These are phyloP conservation scores for Delphinus delphis DNA, from an alignment of 2,113 vertebrate species.

Conservation along the genomic window DNA sequence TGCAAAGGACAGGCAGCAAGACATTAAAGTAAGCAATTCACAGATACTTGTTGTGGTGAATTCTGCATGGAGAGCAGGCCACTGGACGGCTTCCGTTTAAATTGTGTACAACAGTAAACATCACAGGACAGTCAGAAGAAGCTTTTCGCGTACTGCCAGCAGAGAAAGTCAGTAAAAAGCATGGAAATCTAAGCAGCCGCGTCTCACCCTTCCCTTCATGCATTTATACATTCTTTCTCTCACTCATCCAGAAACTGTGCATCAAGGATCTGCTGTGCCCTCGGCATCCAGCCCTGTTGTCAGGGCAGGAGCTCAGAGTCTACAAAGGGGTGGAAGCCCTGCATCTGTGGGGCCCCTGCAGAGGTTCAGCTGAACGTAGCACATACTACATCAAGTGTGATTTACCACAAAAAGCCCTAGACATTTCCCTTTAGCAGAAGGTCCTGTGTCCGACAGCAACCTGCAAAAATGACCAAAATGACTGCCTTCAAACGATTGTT, in stretches of 20 bases:
- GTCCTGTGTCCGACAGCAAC: not conserved
- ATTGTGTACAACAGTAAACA: fast-evolving
- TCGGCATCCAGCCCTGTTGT: not conserved
- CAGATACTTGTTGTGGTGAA: fast-evolving
- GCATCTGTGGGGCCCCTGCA: not conserved
- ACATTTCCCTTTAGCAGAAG: too few relatives aligned
- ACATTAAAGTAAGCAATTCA: not conserved
- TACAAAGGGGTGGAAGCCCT: not conserved
- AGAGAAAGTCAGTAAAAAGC: not conserved
- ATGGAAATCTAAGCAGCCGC: fast-evolving
- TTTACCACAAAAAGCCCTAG: not conserved
- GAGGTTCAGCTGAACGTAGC: not conserved
- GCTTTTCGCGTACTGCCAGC: not conserved
- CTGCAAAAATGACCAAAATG: not conserved
- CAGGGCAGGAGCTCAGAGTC: not conserved
- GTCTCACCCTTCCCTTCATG: not conserved
- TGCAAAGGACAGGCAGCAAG: slow-evolving; percentile 56
- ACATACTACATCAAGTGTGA: fast-evolving
- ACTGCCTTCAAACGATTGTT: not conserved
- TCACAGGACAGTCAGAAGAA: not conserved
- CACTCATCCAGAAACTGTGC: not conserved
- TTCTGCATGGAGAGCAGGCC: not conserved
- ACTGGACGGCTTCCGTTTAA: too few relatives aligned
- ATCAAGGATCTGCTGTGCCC: not conserved
- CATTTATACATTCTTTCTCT: not conserved